Evolutionary conservation across 1,140 invertebrate genomes (phyloP), one percentile per base, ranked within the genome.

Genomic region (Brachionus asplanchnoidis): DNA sequence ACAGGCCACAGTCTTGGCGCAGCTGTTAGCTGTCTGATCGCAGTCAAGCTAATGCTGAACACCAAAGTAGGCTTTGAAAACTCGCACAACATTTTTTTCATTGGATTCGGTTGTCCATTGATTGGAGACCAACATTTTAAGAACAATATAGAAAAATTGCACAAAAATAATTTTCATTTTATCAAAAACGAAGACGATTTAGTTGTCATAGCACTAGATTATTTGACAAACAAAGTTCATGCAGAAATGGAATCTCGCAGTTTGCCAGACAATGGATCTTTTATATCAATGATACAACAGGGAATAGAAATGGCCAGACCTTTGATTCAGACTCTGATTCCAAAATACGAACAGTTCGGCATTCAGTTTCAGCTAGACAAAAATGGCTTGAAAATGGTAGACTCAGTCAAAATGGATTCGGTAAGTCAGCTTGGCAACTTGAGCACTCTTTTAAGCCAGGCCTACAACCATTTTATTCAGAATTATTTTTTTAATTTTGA

Each of bases 121-220:
- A 73, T 73, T n/a, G 68, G 32, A 12, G 68, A 73, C 17, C 11
- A 73, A 23, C n/a, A n/a, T 17, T 73, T 73, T 73, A 73, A 73
- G 42, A 73, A 73, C 17, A 36, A 73, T n/a, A 73, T 73, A 3
- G 36, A 73, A 40, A 9, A 20, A 11, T 23, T 36, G 1, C 68
- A 73, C 17, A 73, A 73, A 73, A n/a, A 17, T 5, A 73, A 73
- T 42, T 73, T 73, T 73, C 68, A 73, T 73, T 73, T 73, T 46
- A 73, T 73, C 40, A 40, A 73, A 73, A 73, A 73, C 32, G 68
- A 73, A 73, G 32, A 73, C n/a, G 68, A 73, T 42, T 9, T 73
- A 8, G 36, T 73, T 20, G 68, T 73, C 40, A 73, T 42, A 42
- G 11, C 68, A 40, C 40, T 73, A 2, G 36, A 73, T 40, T 42